Base-by-base conservation (phyloP, 2,113 vertebrate genomes). In the Cyphomyrus plagiostoma region DNA sequence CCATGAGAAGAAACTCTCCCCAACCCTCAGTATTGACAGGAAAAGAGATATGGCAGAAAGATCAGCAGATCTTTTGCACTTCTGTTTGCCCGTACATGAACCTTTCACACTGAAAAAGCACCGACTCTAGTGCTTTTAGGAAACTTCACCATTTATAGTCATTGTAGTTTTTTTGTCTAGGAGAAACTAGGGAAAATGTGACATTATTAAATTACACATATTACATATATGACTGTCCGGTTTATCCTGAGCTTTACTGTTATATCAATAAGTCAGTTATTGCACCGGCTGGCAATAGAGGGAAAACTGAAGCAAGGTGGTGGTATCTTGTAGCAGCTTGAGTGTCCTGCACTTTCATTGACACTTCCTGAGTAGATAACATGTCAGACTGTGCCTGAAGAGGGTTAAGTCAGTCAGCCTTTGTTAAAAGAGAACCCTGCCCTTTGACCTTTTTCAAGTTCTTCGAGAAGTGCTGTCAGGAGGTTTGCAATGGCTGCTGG, bases 361-460 rank as follows among this genome's bases (percentile, higher is more conserved):
- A 90, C 53, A 89, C 92, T 89, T 3, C 1, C 52, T 92, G 90
- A 92, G 93, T 90, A 90, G 89, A 91, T 89, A 92, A 91, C 23
- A 90, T 90, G 26, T 92, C 85, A 88, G 66, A 87, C 50, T 88
- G 46, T 85, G 42, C 50, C 74, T 49, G 23, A 77, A 91, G 77
- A 89, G 89, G 86, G 91, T 89, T 91, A 90, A 70, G 88, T 91
- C 92, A 1, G 15, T 48, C 91, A 82, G 66, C 88, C 89, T 48
- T 90, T 91, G 91, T 90, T 90, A 90, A 87, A 91, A 83, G 46
- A 23, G 90, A 92, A 91, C 86, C 91, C 91, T 94, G 90, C 91
- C 93, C 88, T 93, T 91, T 91, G 88, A 93, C 90, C 86, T 91
- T 85, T 92, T 91, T 93, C 92, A 94, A 93, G 92, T 91, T 62